Percentiles rank a stretch among this genome's conserved stretches.
These are phyloP conservation scores for Rhaphigaster nebulosa DNA, from an alignment of 2,888 invertebrate genomes.

Conservation along the genomic window DNA sequence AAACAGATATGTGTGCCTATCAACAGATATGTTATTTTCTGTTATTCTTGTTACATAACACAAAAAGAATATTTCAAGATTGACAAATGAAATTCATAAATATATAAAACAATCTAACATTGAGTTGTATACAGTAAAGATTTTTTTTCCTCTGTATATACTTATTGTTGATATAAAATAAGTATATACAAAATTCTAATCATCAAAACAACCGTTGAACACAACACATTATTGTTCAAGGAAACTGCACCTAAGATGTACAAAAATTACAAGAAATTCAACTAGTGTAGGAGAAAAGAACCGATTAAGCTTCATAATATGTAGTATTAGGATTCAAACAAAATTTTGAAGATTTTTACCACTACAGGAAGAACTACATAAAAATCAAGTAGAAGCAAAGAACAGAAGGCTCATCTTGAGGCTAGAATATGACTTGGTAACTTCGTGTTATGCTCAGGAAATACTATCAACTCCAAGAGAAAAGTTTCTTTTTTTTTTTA, in stretches of 20 bases:
- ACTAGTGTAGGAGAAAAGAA: neutral
- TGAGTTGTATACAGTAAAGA: neutral
- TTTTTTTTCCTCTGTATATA: neutral
- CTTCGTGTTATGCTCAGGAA: neutral
- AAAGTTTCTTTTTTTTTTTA: neutral
- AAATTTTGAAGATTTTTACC: neutral
- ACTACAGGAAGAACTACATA: neutral
- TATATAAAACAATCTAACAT: neutral
- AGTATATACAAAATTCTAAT: neutral
- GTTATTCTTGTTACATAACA: neutral
- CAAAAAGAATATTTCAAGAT: neutral
- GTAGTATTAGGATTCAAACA: neutral
- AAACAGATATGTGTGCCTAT: neutral
- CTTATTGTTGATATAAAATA: neutral
- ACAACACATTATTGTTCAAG: neutral
- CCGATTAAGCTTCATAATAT: neutral
- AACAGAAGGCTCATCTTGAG: neutral
- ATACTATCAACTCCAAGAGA: neutral
- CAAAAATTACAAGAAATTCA: neutral
- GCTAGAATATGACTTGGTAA: neutral
- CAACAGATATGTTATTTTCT: neutral
- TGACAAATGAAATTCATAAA: neutral
- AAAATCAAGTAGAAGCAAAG: neutral
- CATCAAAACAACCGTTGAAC: neutral
- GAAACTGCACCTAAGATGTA: neutral